Evolutionary conservation across 2,888 invertebrate species (phyloP).

Genomic region (Drosophila nigricruria): DNA sequence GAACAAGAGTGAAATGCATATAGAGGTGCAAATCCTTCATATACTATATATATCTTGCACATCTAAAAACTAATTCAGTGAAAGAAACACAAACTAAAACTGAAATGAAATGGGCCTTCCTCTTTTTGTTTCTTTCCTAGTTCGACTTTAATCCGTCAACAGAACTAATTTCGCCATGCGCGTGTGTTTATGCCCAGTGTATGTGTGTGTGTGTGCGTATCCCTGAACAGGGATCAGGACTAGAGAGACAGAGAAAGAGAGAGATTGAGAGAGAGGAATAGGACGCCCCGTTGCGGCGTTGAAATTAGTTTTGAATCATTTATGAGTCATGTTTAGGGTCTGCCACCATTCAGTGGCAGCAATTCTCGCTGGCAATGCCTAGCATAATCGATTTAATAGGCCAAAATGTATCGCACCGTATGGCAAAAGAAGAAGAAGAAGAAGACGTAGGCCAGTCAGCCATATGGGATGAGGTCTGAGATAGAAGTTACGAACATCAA

Average conservation of each 20-base stretch:
- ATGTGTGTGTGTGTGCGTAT: constrained; percentile 37
- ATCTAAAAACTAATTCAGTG: neutral
- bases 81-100: constrained; percentile 33
- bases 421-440: constrained; percentile 31
- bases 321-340: constrained; percentile 80
- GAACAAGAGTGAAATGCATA: neutral
- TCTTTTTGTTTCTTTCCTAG: constrained; percentile 21
- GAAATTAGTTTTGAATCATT: constrained; percentile 81
- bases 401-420: constrained; percentile 71
- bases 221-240: constrained; percentile 36
- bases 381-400: constrained; percentile 78
- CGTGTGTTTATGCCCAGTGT: constrained; percentile 38
- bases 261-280: constrained; percentile 27
- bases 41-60: neutral
- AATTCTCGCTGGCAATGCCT: constrained; percentile 30
- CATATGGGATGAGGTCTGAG: constrained; percentile 48
- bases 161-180: constrained; percentile 65
- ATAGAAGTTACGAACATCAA: neutral
- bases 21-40: neutral
- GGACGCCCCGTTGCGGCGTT: constrained; percentile 66
- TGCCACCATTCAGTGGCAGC: constrained; percentile 58
- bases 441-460: constrained; percentile 14
- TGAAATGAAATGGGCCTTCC: constrained; percentile 30
- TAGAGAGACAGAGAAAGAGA: constrained; percentile 13
- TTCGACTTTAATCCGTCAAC: constrained; percentile 67